Evolutionary conservation across 2,888 invertebrate genomes (phyloP).

Genomic region (Crematogaster levior): DNA sequence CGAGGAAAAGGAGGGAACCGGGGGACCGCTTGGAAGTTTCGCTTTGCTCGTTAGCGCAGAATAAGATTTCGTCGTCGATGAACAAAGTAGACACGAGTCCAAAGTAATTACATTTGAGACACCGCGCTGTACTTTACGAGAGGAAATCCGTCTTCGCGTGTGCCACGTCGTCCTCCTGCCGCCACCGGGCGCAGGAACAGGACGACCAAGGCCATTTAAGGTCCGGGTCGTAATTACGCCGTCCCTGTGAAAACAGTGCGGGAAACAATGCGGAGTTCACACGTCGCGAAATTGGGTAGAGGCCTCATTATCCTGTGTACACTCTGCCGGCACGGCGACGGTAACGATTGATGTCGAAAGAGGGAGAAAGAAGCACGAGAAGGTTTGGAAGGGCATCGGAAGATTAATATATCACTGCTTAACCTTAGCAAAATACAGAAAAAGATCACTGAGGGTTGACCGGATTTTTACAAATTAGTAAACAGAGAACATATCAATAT

Average conservation of each 20-base stretch:
- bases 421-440: background rate
- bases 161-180: slow-evolving; percentile 16
- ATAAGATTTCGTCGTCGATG: slow-evolving; percentile 69
- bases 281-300: slow-evolving; percentile 50
- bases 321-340: slow-evolving; percentile 35
- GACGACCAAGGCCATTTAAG: slow-evolving; percentile 42
- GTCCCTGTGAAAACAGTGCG: slow-evolving; percentile 40
- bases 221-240: slow-evolving; percentile 46
- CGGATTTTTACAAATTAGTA: slow-evolving; percentile 30
- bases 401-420: slow-evolving; percentile 48
- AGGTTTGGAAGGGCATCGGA: background rate
- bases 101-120: slow-evolving; percentile 67
- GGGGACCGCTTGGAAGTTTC: slow-evolving; percentile 57
- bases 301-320: slow-evolving; percentile 49
- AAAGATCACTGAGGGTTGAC: background rate
- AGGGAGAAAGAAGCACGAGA: background rate
- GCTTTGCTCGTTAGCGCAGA: slow-evolving; percentile 63
- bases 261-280: slow-evolving; percentile 53
- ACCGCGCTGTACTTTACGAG: slow-evolving; percentile 41
- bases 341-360: slow-evolving; percentile 34
- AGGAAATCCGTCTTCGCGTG: slow-evolving; percentile 59
- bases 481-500: background rate
- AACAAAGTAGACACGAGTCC: slow-evolving; percentile 62
- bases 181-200: background rate
- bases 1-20: slow-evolving; percentile 4